Percentiles rank a stretch among this genome's conserved stretches.
phyloP scores from a whole-genome alignment of 2,888 invertebrate genomes.

The Ceramica pisi region DNA sequence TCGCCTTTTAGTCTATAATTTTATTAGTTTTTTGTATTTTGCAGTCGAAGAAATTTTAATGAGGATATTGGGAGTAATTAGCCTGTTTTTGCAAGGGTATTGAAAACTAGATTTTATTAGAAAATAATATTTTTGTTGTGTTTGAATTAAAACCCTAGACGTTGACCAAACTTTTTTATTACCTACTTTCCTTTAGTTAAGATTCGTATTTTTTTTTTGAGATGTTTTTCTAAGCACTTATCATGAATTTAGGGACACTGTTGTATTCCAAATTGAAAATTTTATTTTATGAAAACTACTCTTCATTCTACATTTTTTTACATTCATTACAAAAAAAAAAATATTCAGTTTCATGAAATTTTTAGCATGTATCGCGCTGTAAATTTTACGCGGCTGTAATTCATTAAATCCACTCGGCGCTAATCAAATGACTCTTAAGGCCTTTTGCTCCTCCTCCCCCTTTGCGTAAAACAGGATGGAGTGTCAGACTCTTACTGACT shows the following conservation, averaged over 20 bases:
- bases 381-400: too few species aligned
- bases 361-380: too few species aligned
- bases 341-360: too few species aligned
- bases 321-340: too few species aligned
- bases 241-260: neutral
- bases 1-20: conserved; percentile 35
- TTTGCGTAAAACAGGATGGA: too few species aligned
- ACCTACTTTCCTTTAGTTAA: neutral
- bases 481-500: too few species aligned
- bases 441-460: too few species aligned
- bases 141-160: neutral
- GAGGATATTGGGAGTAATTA: conserved; percentile 7
- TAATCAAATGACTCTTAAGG: too few species aligned
- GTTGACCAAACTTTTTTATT: neutral
- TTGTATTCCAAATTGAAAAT: neutral
- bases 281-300: neutral
- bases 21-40: conserved; percentile 25
- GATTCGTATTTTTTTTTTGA: neutral
- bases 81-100: neutral
- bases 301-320: too few species aligned
- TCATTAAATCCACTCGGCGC: too few species aligned
- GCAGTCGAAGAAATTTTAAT: conserved; percentile 4
- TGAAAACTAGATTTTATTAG: neutral
- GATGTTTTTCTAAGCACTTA: neutral
- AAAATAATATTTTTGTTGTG: too few species aligned